Percentiles rank a stretch among this genome's conserved stretches.
These are phyloP conservation scores for Mirounga angustirostris DNA, from an alignment of 2,113 vertebrate species.

Conservation along the genomic window DNA sequence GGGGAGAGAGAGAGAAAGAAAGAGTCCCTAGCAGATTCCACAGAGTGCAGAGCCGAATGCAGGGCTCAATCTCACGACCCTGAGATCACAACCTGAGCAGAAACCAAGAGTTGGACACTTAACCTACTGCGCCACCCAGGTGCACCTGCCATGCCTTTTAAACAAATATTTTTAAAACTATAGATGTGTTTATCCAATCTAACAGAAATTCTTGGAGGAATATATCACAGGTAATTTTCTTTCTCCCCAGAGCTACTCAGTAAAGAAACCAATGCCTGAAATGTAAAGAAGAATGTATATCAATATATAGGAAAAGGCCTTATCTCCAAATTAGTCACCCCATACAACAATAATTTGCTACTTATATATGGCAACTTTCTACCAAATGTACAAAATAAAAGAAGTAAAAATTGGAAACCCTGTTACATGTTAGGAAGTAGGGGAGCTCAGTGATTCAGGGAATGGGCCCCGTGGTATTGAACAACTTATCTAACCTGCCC, in stretches of 20 bases:
- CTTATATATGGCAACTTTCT: not conserved
- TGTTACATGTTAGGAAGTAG: not conserved
- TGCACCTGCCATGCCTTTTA: not conserved
- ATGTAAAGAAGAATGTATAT: not conserved
- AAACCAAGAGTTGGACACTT: not conserved
- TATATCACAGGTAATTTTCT: not conserved
- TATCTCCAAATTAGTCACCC: not conserved
- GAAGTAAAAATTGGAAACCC: not conserved
- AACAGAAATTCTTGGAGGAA: not conserved
- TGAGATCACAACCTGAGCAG: not conserved
- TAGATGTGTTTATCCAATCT: not conserved
- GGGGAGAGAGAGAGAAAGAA: not conserved
- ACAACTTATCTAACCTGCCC: not conserved
- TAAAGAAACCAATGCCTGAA: not conserved
- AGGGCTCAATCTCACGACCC: not conserved
- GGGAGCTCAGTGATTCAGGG: not conserved
- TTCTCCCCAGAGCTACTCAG: not conserved
- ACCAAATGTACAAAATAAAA: constrained; percentile 45
- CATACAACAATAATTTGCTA: not conserved
- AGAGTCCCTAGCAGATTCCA: not conserved
- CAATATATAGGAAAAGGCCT: not conserved
- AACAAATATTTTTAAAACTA: not conserved
- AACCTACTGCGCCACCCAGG: not conserved
- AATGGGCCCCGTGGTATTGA: not conserved
- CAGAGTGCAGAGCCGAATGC: not conserved